Evolutionary conservation across 1,140 invertebrate genomes (phyloP).

Genomic region (Drosophila lacertosa): DNA sequence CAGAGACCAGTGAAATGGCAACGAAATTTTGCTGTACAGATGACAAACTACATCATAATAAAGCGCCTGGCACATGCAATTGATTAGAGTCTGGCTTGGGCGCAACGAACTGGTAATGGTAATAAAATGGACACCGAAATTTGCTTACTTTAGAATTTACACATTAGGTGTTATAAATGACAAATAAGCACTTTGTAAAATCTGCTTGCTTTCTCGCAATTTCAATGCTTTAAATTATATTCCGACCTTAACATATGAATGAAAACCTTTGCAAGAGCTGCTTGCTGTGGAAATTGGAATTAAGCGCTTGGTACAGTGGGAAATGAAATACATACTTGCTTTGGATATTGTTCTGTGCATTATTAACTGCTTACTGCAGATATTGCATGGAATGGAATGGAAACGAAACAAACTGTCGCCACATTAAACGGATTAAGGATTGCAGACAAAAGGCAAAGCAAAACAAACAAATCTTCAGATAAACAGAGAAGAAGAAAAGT

Average conservation of each 20-base stretch:
- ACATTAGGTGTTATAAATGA: too few species aligned
- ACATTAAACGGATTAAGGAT: constrained; percentile 24
- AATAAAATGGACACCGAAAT: too few species aligned
- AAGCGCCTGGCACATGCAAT: constrained; percentile 26
- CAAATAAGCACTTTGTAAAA: too few species aligned
- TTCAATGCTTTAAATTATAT: too few species aligned
- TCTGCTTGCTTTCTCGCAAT: too few species aligned
- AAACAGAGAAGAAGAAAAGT: constrained; percentile 6
- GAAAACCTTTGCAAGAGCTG: too few species aligned
- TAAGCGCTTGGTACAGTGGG: constrained; percentile 2
- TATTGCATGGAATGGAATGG: not conserved
- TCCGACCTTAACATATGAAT: too few species aligned
- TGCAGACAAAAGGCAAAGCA: constrained; percentile 21
- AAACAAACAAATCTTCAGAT: constrained; percentile 62
- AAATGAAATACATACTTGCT: too few species aligned
- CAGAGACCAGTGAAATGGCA: not conserved
- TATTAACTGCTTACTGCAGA: not conserved
- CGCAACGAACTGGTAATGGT: not conserved
- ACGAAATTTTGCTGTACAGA: not conserved
- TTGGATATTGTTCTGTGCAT: too few species aligned
- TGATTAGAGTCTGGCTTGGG: constrained; percentile 1
- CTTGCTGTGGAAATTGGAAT: not conserved
- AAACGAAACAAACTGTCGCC: not conserved
- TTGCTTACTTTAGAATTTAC: too few species aligned
- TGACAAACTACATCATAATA: constrained; percentile 22